phyloP scores from a whole-genome alignment of 2,888 invertebrate species.

The Lingula anatina region DNA sequence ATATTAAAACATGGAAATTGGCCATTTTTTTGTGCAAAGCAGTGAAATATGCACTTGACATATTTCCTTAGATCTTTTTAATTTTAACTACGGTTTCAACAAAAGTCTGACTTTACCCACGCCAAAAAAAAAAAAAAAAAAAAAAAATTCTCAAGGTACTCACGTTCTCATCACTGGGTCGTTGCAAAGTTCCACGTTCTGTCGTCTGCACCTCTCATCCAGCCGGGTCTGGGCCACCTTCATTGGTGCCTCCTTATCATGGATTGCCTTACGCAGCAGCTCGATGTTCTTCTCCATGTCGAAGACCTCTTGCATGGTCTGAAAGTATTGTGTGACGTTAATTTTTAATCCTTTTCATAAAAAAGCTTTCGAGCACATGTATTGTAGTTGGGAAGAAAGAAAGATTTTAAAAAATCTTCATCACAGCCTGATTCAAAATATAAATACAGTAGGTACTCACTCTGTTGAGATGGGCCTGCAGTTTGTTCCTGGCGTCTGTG shows the following conservation, averaged over 20 bases:
- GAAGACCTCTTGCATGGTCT: slow-evolving; percentile 88
- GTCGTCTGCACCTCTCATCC: slow-evolving; percentile 81
- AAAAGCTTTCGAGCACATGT: too few relatives aligned
- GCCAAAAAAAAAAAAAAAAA: neutral
- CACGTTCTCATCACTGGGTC: slow-evolving; percentile 78
- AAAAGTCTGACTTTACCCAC: neutral
- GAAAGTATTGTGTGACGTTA: too few relatives aligned
- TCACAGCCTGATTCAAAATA: neutral
- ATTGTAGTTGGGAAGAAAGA: too few relatives aligned
- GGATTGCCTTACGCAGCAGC: slow-evolving; percentile 79
- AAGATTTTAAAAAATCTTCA: too few relatives aligned
- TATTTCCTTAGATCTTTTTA: too few relatives aligned
- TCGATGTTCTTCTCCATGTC: slow-evolving; percentile 87
- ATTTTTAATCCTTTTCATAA: too few relatives aligned
- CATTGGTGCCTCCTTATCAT: slow-evolving; percentile 66
- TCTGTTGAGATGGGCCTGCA: slow-evolving; percentile 50
- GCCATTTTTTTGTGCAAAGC: neutral
- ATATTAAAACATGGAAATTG: too few relatives aligned
- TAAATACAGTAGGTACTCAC: slow-evolving; percentile 28
- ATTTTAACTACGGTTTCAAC: too few relatives aligned
- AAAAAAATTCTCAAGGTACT: slow-evolving; percentile 11
- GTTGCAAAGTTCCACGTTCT: slow-evolving; percentile 83
- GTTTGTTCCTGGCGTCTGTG: slow-evolving; percentile 49
- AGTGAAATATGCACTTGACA: too few relatives aligned
- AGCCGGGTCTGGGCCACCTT: slow-evolving; percentile 71